Percentiles rank a stretch among this genome's conserved stretches.
phyloP scores from a whole-genome alignment of 2,113 vertebrate genomes.

The Dicerorhinus sumatrensis region DNA sequence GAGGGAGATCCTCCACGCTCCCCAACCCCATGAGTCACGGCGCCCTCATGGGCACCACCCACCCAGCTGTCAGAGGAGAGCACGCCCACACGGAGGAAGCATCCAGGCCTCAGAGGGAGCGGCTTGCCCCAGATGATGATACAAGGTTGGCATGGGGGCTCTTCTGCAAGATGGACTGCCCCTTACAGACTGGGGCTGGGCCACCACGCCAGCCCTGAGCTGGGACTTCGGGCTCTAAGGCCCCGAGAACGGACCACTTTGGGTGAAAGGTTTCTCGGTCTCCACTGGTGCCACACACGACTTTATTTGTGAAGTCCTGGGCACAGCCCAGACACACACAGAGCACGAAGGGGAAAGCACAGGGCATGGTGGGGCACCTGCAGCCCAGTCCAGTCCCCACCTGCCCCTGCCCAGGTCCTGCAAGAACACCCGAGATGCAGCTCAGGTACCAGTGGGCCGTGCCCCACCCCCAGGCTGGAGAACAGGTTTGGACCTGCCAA shows the following conservation, averaged over 20 bases:
- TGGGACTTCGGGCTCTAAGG: too few relatives aligned
- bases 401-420: neutral
- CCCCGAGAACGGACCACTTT: rapidly evolving
- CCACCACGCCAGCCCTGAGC: rapidly evolving
- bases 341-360: neutral
- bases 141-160: neutral
- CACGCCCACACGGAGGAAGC: rapidly evolving
- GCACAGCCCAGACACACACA: constrained; percentile 73
- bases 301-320: constrained; percentile 77
- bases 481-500: neutral
- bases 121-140: neutral
- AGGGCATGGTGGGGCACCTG: neutral
- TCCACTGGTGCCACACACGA: constrained; percentile 36
- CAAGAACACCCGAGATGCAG: neutral
- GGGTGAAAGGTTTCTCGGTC: neutral
- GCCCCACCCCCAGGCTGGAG: neutral
- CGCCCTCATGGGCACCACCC: neutral
- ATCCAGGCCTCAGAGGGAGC: neutral
- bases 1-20: neutral
- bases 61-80: rapidly evolving
- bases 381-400: neutral
- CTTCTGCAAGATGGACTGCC: rapidly evolving
- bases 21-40: neutral
- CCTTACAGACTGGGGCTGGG: neutral
- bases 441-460: neutral